Evolutionary conservation across 2,113 vertebrate species (phyloP).

Genomic region (Hemiscyllium ocellatum): DNA sequence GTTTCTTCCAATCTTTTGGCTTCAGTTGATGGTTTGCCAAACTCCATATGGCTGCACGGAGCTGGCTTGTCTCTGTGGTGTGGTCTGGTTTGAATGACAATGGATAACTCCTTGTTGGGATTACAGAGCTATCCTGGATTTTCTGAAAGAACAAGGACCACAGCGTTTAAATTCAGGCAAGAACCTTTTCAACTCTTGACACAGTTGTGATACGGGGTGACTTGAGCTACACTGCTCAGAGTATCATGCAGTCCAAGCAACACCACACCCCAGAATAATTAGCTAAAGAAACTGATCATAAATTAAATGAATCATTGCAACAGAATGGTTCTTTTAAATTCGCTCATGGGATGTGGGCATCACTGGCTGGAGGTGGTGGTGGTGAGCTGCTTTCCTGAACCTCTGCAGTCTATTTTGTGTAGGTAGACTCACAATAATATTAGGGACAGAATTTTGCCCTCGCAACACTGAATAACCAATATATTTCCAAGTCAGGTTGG

Average conservation of each 20-base stretch:
- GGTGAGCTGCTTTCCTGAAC: too few species aligned
- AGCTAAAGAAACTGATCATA: background rate
- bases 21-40: constrained; percentile 70
- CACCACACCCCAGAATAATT: background rate
- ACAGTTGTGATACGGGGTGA: too few species aligned
- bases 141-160: constrained; percentile 54
- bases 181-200: background rate
- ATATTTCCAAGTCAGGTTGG: too few species aligned
- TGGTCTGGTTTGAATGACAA: constrained; percentile 84
- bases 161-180: too few species aligned
- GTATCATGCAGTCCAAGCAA: background rate
- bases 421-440: too few species aligned
- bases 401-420: too few species aligned
- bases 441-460: too few species aligned
- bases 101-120: constrained; percentile 46
- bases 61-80: constrained; percentile 62
- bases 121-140: constrained; percentile 47
- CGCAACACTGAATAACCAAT: too few species aligned
- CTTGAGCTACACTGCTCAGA: background rate
- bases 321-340: background rate
- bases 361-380: too few species aligned
- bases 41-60: constrained; percentile 67
- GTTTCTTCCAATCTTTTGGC: constrained; percentile 68
- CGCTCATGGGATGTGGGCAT: too few species aligned
- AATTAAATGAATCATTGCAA: background rate